Conservation (phyloP, 2,113 vertebrate species). For the Lampris incognitus region DNA sequence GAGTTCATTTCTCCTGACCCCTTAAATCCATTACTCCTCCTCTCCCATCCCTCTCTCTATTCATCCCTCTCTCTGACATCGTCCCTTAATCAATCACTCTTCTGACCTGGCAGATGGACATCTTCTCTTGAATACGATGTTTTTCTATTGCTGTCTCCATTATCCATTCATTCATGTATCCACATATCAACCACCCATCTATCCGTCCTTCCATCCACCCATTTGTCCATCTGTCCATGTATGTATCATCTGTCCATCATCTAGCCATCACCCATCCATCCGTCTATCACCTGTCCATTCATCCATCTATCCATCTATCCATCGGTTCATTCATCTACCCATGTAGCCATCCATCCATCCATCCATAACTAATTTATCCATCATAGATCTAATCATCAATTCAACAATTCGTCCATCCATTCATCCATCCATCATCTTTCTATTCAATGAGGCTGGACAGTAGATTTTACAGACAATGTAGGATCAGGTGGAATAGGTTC, state of each 20-base stretch:
- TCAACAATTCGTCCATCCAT: background rate
- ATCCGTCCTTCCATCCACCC: constrained; percentile 12
- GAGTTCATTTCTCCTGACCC: constrained; percentile 71
- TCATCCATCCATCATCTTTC: constrained; percentile 15
- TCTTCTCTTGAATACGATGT: constrained; percentile 26
- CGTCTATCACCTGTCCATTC: constrained; percentile 9
- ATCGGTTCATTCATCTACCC: constrained; percentile 5
- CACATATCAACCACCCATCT: background rate
- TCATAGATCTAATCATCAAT: background rate
- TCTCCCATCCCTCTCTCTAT: constrained; percentile 49
- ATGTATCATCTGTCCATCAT: background rate
- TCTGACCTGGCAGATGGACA: constrained; percentile 66
- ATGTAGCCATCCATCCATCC: background rate
- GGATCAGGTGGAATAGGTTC: constrained; percentile 45
- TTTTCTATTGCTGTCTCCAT: constrained; percentile 7
- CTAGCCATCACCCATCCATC: background rate
- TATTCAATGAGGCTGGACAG: constrained; percentile 28
- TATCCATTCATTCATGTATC: background rate
- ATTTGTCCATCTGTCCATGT: background rate
- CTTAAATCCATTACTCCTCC: constrained; percentile 61
- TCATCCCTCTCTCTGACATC: constrained; percentile 52
- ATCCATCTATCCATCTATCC: background rate
- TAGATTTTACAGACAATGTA: constrained; percentile 29
- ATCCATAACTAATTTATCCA: background rate
- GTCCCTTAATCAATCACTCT: constrained; percentile 60